Percentiles rank a stretch among this genome's conserved stretches.
These are phyloP conservation scores for Puntigrus tetrazona DNA, from an alignment of 2,113 vertebrate species.

Conservation along the genomic window DNA sequence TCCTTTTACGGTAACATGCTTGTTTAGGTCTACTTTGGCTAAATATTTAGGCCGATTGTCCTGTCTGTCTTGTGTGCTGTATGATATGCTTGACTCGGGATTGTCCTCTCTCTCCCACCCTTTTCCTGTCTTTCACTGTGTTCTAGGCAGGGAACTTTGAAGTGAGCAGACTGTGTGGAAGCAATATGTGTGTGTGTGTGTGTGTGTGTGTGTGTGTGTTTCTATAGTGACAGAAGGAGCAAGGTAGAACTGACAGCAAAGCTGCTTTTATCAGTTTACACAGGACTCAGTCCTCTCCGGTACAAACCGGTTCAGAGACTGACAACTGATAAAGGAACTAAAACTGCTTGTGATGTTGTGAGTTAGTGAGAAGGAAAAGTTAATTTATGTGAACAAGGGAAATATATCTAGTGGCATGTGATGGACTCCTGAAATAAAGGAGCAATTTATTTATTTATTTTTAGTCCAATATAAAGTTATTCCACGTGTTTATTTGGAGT, in stretches of 20 bases:
- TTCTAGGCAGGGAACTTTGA: conserved; percentile 64
- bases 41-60: conserved; percentile 67
- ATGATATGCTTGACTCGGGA: conserved; percentile 48
- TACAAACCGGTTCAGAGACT: conserved; percentile 64
- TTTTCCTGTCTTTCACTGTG: conserved; percentile 73
- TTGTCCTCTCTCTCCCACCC: conserved; percentile 62
- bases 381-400: neutral
- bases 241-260: conserved; percentile 38
- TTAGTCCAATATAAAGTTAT: neutral
- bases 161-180: conserved; percentile 69
- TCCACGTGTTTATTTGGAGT: neutral
- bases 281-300: conserved; percentile 54
- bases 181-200: conserved; percentile 53
- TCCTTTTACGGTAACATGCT: conserved; percentile 57
- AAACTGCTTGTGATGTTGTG: conserved; percentile 15
- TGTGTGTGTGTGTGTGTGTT: conserved; percentile 55
- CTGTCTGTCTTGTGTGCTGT: conserved; percentile 54
- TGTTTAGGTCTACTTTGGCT: conserved; percentile 58
- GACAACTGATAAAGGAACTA: conserved; percentile 21
- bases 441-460: neutral
- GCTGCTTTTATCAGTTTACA: conserved; percentile 37
- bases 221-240: conserved; percentile 48
- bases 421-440: neutral
- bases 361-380: conserved; percentile 59
- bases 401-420: neutral